A percentile compares a stretch with the other conserved stretches of the same genome.
Evolutionary conservation across 2,888 invertebrate genomes (phyloP).

Genomic region (Calameuta pallipes): DNA sequence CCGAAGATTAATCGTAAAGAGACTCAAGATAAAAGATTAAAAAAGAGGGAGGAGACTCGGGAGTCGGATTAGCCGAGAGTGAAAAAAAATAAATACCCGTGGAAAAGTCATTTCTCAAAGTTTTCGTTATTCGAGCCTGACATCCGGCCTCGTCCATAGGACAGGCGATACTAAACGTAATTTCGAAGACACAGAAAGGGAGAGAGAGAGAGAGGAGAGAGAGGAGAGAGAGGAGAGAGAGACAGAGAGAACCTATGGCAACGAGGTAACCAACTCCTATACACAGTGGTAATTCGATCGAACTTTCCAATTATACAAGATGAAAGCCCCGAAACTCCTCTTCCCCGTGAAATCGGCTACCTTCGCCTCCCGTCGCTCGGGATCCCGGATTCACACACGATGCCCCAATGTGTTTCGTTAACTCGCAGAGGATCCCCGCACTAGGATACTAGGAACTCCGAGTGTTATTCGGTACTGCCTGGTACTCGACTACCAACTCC

Average conservation of each 20-base stretch:
- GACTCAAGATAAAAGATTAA: constrained; percentile 35
- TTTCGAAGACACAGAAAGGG: not conserved
- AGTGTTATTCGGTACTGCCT: not conserved
- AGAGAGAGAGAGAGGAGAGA: not conserved
- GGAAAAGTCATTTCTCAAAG: not conserved
- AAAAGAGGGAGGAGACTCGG: constrained; percentile 27
- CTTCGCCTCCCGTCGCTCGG: not conserved
- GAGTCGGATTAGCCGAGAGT: constrained; percentile 31
- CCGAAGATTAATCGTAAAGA: constrained; percentile 29
- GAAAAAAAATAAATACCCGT: constrained; percentile 35
- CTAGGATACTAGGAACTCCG: not conserved
- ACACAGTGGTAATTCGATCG: constrained; percentile 31
- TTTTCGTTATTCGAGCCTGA: no score
- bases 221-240: no score
- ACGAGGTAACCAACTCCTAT: constrained; percentile 23
- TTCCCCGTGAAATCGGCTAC: not conserved
- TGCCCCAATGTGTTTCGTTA: not conserved
- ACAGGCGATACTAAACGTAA: not conserved
- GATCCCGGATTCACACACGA: not conserved
- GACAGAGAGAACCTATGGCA: not conserved
- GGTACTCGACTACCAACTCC: constrained; percentile 22
- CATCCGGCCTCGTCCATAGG: no score
- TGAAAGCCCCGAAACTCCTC: constrained; percentile 3
- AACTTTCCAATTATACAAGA: constrained; percentile 40
- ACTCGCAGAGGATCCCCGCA: not conserved